phyloP scores from a whole-genome alignment of 1,140 invertebrate species.

The Linepithema humile region DNA sequence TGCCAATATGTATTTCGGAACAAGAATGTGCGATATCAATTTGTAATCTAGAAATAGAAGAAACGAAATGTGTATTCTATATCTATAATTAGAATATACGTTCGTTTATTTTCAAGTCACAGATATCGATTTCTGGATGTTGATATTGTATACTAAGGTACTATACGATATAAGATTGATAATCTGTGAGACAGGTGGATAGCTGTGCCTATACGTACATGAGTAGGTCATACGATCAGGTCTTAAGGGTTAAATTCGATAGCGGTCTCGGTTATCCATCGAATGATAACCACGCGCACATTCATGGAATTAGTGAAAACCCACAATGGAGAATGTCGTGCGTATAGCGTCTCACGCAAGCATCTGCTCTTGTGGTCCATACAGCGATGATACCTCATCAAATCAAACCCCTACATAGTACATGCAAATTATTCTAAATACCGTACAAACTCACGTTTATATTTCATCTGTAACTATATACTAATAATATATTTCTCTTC shows the following conservation, averaged over 20 bases:
- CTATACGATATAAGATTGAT: background rate
- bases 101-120: conserved; percentile 3
- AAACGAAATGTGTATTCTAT: background rate
- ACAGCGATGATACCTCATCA: background rate
- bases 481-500: background rate
- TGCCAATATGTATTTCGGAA: background rate
- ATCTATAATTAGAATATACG: background rate
- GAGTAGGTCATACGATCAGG: conserved; percentile 15
- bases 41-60: background rate
- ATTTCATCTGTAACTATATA: background rate
- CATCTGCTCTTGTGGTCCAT: conserved; percentile 7
- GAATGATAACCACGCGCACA: conserved; percentile 61
- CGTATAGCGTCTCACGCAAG: conserved; percentile 10
- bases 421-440: background rate
- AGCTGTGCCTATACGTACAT: background rate
- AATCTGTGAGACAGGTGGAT: background rate
- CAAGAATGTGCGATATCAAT: background rate
- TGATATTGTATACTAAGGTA: background rate
- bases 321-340: conserved; percentile 42
- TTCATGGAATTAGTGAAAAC: conserved; percentile 64
- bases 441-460: background rate
- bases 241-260: conserved; percentile 27
- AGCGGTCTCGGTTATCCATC: conserved; percentile 58
- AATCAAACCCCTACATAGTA: background rate
- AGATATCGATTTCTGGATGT: background rate